Percentiles rank a stretch among this genome's conserved stretches.
Conservation (phyloP, 2,888 invertebrate species). For the Choreutis nemorana region DNA sequence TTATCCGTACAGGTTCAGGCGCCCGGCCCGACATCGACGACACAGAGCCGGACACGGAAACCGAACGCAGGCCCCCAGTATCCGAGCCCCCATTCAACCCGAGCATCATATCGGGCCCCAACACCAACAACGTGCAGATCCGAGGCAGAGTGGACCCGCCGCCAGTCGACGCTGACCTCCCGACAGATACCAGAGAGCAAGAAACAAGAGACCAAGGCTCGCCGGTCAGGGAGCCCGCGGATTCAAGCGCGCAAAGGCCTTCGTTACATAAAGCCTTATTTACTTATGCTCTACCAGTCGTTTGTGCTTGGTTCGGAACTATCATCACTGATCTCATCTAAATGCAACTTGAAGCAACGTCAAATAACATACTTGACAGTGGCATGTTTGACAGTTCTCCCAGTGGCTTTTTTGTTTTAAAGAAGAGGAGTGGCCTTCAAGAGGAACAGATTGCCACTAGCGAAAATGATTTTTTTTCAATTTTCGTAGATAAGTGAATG, state of each 20-base stretch:
- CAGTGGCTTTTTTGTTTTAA: too few species aligned
- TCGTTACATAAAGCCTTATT: conserved; percentile 71
- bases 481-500: too few species aligned
- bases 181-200: conserved; percentile 6
- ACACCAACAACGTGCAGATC: conserved; percentile 30
- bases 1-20: too few species aligned
- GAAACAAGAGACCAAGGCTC: conserved; percentile 5
- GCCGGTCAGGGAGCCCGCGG: conserved; percentile 25
- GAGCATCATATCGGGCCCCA: conserved; percentile 26
- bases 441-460: too few species aligned
- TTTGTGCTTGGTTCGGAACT: conserved; percentile 86
- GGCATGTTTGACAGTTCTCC: too few species aligned
- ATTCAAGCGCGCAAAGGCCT: conserved; percentile 37
- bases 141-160: conserved; percentile 15
- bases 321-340: conserved; percentile 85
- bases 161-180: conserved; percentile 7
- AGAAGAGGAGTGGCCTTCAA: too few species aligned
- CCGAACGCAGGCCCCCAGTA: conserved; percentile 11
- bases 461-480: too few species aligned
- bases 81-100: conserved; percentile 31
- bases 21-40: conserved; percentile 22
- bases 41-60: conserved; percentile 19
- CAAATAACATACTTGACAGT: too few species aligned
- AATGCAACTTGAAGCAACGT: too few species aligned
- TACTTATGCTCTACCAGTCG: conserved; percentile 81